Evolutionary conservation across 23 tunicate genomes (phyloP), one percentile per base, ranked within the genome.

Genomic region (Trididemnum clinides): DNA sequence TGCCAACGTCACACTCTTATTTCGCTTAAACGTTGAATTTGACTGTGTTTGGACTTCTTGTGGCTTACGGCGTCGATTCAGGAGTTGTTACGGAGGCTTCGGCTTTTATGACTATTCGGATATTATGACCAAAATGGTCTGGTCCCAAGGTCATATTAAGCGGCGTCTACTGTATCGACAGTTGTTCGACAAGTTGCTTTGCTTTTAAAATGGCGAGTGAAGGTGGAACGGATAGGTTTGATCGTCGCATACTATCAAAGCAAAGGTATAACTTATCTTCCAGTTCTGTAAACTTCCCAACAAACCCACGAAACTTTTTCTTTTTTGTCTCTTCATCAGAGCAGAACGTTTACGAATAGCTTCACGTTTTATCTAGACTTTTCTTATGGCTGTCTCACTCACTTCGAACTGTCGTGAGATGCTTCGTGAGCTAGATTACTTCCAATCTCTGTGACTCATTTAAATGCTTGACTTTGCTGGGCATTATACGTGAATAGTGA

Each of bases 101-200:
- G n/a, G n/a, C n/a, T n/a, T n/a, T n/a, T n/a, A n/a, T n/a, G n/a
- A n/a, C n/a, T n/a, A n/a, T n/a, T n/a, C n/a, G n/a, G n/a, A n/a
- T n/a, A n/a, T n/a, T n/a, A n/a, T n/a, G n/a, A n/a, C n/a, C n/a
- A n/a, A n/a, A n/a, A n/a, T n/a, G n/a, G n/a, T n/a, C n/a, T n/a
- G n/a, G n/a, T n/a, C n/a, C n/a, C n/a, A n/a, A n/a, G n/a, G n/a
- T n/a, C n/a, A n/a, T n/a, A n/a, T n/a, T n/a, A n/a, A n/a, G n/a
- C n/a, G n/a, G n/a, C n/a, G n/a, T n/a, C n/a, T n/a, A n/a, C n/a
- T n/a, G n/a, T n/a, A n/a, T n/a, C n/a, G 15, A 44, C 15, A 44
- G 77, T 25, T 78, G 83, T 58, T 78, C 77, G 59, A 80, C 83
- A 23, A 78, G 10, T 30, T 32, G 66, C 69, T 72, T 72, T 72